Percentiles rank a stretch among this genome's conserved stretches.
These are phyloP conservation scores for Germaria angustata DNA, from an alignment of 2,888 invertebrate genomes.

Conservation along the genomic window DNA sequence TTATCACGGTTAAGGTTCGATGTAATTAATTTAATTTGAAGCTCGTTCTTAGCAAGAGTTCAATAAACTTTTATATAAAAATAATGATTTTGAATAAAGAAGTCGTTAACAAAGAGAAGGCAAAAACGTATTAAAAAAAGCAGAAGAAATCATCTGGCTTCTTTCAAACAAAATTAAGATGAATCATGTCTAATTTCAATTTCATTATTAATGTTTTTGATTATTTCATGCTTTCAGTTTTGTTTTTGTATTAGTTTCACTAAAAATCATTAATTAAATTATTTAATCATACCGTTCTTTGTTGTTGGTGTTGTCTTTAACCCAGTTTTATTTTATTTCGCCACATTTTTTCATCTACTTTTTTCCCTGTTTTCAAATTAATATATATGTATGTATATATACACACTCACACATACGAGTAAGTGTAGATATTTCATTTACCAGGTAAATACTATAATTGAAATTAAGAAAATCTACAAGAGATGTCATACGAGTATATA, in stretches of 20 bases:
- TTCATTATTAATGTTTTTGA: constrained; percentile 15
- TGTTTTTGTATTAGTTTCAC: too few species aligned
- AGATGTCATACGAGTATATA: constrained; percentile 16
- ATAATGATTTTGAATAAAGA: constrained; percentile 31
- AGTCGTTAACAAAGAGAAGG: constrained; percentile 2
- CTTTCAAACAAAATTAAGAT: constrained; percentile 31
- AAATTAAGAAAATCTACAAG: constrained; percentile 1
- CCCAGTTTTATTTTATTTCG: constrained; percentile 22
- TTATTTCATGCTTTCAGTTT: not conserved
- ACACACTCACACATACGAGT: too few species aligned
- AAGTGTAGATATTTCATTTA: constrained; percentile 43
- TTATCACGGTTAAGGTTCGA: too few species aligned
- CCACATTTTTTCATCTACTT: not conserved
- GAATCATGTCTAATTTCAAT: constrained; percentile 45
- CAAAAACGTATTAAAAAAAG: constrained; percentile 7
- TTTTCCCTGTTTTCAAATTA: constrained; percentile 2
- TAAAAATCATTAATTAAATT: constrained; percentile 37
- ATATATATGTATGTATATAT: too few species aligned
- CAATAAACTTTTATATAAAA: constrained; percentile 47
- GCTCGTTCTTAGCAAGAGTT: constrained; percentile 17
- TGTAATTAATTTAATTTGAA: constrained; percentile 5
- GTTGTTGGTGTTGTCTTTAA: constrained; percentile 26
- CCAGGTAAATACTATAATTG: constrained; percentile 14
- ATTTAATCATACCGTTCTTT: constrained; percentile 36
- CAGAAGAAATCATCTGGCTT: not conserved